phyloP scores from a whole-genome alignment of 1,140 invertebrate genomes.

The Camponotus pennsylvanicus region DNA sequence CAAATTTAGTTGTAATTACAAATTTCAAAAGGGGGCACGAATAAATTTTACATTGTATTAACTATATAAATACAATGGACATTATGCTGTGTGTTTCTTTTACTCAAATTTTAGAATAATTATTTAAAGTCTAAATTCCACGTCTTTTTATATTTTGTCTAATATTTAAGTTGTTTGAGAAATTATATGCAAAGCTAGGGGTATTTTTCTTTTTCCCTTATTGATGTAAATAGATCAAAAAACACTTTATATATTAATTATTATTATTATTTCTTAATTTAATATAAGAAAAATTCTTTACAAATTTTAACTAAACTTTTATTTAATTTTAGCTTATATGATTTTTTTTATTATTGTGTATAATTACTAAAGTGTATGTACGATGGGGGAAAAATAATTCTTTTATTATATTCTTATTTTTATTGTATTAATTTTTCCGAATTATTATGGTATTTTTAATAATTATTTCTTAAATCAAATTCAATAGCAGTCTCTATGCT shows the following conservation, averaged over 20 bases:
- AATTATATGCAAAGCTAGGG: no score
- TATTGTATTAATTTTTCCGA: no score
- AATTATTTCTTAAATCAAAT: conserved; percentile 44
- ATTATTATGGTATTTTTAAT: not conserved
- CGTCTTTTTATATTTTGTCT: no score
- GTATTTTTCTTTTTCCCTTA: no score
- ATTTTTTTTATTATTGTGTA: not conserved
- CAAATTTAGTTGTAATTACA: conserved; percentile 29
- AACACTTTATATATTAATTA: no score
- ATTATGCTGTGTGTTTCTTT: not conserved
- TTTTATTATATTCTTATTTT: no score
- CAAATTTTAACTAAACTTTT: not conserved
- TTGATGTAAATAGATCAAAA: no score
- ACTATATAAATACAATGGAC: not conserved
- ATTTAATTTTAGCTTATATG: not conserved
- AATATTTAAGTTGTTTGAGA: no score
- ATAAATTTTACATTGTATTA: conserved; percentile 19
- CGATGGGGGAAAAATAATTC: not conserved
- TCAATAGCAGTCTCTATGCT: not conserved
- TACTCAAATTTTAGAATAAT: no score
- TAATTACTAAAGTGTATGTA: not conserved
- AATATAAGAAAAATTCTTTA: not conserved
- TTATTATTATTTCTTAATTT: no score
- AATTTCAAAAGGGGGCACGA: conserved; percentile 6
- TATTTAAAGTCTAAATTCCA: no score